Percentiles rank a stretch among this genome's conserved stretches.
Conservation (phyloP, 2,113 vertebrate genomes). For the Felis chaus region DNA sequence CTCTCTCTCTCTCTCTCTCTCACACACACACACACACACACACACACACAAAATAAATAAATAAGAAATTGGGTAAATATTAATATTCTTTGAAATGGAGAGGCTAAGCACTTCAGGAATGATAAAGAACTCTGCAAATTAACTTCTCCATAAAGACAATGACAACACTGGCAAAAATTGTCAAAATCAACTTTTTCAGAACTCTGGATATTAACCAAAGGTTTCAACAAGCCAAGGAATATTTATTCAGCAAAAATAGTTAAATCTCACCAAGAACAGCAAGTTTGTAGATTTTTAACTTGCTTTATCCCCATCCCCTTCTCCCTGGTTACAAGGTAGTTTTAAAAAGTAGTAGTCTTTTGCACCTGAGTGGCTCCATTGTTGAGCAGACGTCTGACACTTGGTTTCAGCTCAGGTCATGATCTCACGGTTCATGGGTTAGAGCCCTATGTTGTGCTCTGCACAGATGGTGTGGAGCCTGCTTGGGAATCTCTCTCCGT, state of each 20-base stretch:
- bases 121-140: background rate
- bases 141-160: background rate
- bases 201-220: background rate
- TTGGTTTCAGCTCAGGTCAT: no score
- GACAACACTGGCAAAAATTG: background rate
- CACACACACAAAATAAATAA: no score
- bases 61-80: background rate
- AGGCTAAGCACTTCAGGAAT: background rate
- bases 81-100: background rate
- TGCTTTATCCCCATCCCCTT: background rate
- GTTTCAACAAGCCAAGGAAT: background rate
- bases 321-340: background rate
- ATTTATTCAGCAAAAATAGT: background rate
- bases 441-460: no score
- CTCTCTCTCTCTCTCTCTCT: no score
- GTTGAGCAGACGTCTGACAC: no score
- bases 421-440: no score
- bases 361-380: no score
- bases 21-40: no score
- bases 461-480: no score
- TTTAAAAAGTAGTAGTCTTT: background rate
- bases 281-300: background rate
- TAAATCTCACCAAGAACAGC: background rate
- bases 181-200: background rate
- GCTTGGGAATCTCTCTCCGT: no score